Evolutionary conservation across 1,140 invertebrate genomes (phyloP).

Genomic region (Holotrichia oblita): DNA sequence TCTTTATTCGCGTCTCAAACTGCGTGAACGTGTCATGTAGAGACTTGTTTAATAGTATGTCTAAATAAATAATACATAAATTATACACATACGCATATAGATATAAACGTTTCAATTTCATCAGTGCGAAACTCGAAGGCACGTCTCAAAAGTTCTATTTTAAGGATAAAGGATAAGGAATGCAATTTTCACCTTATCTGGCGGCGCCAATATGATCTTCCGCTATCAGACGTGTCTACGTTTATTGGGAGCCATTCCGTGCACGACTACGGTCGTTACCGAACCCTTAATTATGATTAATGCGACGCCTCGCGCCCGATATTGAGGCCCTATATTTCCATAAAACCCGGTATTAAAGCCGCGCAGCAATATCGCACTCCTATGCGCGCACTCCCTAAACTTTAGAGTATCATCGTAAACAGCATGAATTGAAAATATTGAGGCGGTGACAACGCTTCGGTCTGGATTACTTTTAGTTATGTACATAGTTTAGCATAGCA

Average conservation of each 20-base stretch:
- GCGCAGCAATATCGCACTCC: conserved; percentile 50
- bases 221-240: conserved; percentile 45
- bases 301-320: conserved; percentile 47
- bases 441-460: conserved; percentile 25
- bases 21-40: no score
- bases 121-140: background rate
- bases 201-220: conserved; percentile 53
- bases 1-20: background rate
- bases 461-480: conserved; percentile 3
- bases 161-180: conserved; percentile 49
- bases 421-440: conserved; percentile 45
- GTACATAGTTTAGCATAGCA: background rate
- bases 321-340: conserved; percentile 52
- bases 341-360: conserved; percentile 50
- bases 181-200: conserved; percentile 55
- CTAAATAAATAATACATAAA: no score
- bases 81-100: no score
- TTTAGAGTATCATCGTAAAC: conserved; percentile 51
- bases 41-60: no score
- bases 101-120: background rate
- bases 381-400: conserved; percentile 46
- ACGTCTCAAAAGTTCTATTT: background rate
- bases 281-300: conserved; percentile 56
- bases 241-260: conserved; percentile 49
- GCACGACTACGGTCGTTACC: conserved; percentile 50